These are phyloP conservation scores for Neodiprion lecontei DNA, from an alignment of 1,140 invertebrate genomes.

Conservation along the genomic window DNA sequence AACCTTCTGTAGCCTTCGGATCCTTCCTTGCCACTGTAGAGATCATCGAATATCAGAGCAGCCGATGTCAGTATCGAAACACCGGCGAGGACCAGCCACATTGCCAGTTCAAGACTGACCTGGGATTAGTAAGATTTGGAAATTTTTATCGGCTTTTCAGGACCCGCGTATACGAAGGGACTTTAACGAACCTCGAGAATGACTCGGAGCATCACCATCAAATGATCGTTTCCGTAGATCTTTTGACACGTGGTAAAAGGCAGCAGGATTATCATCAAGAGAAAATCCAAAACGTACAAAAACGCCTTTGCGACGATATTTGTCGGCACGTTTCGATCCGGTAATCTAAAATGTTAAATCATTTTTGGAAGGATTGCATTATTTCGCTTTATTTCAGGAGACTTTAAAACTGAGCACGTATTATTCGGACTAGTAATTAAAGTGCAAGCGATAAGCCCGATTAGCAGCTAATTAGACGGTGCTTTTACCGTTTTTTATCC, in stretches of 20 bases:
- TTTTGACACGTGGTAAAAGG: slow-evolving; percentile 36
- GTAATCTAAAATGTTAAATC: not conserved
- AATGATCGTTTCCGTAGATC: slow-evolving; percentile 32
- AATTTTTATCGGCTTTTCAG: not conserved
- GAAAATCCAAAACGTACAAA: slow-evolving; percentile 33
- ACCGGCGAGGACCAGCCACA: slow-evolving; percentile 44
- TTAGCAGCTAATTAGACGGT: too few relatives aligned
- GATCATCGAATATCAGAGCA: slow-evolving; percentile 34
- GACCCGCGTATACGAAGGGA: too few relatives aligned
- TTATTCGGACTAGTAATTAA: too few relatives aligned
- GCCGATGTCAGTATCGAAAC: slow-evolving; percentile 37
- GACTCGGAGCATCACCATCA: slow-evolving; percentile 30
- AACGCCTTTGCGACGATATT: slow-evolving; percentile 31
- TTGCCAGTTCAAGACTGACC: slow-evolving; percentile 41
- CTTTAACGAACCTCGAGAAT: slow-evolving; percentile 36
- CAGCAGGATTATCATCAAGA: slow-evolving; percentile 31
- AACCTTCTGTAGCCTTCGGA: not conserved
- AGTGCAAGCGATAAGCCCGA: too few relatives aligned
- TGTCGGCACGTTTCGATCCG: not conserved
- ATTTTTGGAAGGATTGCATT: too few relatives aligned
- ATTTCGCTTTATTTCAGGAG: too few relatives aligned
- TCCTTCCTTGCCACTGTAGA: slow-evolving; percentile 18
- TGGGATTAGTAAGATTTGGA: slow-evolving; percentile 17
- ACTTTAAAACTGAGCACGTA: too few relatives aligned
- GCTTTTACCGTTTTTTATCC: too few relatives aligned